A percentile compares a stretch with the other conserved stretches of the same genome.
phyloP scores from a whole-genome alignment of 2,888 invertebrate species.

The Yponomeuta malinellus region DNA sequence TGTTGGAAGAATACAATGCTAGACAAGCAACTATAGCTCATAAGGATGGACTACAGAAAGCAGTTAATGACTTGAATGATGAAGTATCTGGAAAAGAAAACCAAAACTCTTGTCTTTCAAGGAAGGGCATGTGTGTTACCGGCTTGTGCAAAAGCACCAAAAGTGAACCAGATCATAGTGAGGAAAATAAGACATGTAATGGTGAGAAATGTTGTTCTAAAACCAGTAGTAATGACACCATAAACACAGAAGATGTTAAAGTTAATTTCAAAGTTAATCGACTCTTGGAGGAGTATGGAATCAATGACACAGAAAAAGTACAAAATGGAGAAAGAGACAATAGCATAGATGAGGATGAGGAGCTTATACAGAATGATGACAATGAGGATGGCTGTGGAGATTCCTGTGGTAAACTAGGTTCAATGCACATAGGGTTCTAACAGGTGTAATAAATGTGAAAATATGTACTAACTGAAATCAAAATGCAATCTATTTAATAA shows the following conservation, averaged over 20 bases:
- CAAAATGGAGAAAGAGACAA: neutral
- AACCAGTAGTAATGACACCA: neutral
- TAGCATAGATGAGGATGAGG: neutral
- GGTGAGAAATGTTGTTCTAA: slow-evolving; percentile 12
- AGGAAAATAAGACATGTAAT: neutral
- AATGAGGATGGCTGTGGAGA: slow-evolving; percentile 44
- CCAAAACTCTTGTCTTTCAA: slow-evolving; percentile 6
- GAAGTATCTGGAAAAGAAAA: neutral
- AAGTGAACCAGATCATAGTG: neutral
- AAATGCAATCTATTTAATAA: slow-evolving; percentile 5
- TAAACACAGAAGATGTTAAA: slow-evolving; percentile 23
- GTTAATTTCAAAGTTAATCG: slow-evolving; percentile 39
- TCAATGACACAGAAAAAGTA: slow-evolving; percentile 29
- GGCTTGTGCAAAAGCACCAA: slow-evolving; percentile 7
- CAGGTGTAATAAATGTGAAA: slow-evolving; percentile 11
- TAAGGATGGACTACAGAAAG: slow-evolving; percentile 26
- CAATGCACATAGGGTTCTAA: slow-evolving; percentile 51
- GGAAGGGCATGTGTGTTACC: slow-evolving; percentile 4
- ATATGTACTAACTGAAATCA: neutral
- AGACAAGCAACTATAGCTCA: slow-evolving; percentile 29
- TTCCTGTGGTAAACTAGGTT: slow-evolving; percentile 47
- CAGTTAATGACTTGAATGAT: slow-evolving; percentile 35
- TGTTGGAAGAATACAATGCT: slow-evolving; percentile 74
- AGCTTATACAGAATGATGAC: neutral
- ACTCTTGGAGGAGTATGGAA: slow-evolving; percentile 43